Evolutionary conservation across 2,113 vertebrate species (phyloP), one percentile per base, ranked within the genome.

Genomic region (Pseudonaja textilis): DNA sequence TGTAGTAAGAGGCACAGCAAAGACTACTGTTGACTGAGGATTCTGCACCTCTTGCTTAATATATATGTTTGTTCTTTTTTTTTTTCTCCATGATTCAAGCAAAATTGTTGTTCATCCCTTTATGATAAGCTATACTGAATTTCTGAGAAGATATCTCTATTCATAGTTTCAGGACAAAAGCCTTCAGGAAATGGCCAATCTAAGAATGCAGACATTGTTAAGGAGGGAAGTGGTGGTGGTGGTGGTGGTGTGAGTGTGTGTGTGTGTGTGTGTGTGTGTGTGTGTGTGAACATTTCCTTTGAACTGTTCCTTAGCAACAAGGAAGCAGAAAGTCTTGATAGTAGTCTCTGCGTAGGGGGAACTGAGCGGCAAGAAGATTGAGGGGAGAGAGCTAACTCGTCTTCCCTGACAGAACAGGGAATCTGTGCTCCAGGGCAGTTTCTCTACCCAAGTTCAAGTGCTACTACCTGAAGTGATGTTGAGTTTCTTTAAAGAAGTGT

Each of bases 291-390:
- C 1, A 39, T 7, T 55, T 50, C 52, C 29, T 42, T 14, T 34
- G 61, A 55, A n/a, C 64, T 85, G 64, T 81, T 81, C 64, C 64
- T n/a, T 90, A 90, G 90, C 90, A 74, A 81, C 64, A 55, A 42
- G n/a, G 50, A 39, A 39, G 89, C 42, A 90, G 61, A 45, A 52
- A 52, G 34, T 20, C 89, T 74, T 64, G n/a, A 50, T 85, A n/a
- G 90, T 34, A 52, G 14, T 88, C 47, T 12, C 90, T 55, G 10
- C 2, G 1, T 81, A 11, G 61, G 29, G 34, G 61, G 61, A 64
- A 74, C 5, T n/a, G 20, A 90, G 89, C 29, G 6, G 1, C 1
- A 10, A 54, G 20, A 34, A 22, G 61, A 74, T n/a, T 52, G 45
- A 50, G 61, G 16, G 42, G 20, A 34, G 45, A 74, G 3, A 89